Base-by-base conservation (phyloP, 2,113 vertebrate species). In the Perccottus glenii region DNA sequence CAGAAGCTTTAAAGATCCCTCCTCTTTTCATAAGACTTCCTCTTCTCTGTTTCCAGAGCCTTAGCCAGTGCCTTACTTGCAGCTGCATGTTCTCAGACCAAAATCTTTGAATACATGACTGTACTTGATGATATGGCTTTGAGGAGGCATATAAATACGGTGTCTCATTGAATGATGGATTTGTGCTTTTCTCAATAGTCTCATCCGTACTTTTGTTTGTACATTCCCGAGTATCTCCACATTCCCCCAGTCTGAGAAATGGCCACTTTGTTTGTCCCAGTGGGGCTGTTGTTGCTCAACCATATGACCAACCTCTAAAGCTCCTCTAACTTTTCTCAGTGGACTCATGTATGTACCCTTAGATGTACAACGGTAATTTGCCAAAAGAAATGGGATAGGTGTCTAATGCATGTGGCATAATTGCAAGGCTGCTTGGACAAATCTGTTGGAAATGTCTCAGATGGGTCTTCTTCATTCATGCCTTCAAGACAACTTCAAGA, bases 221-320 rank as follows among this genome's bases (percentile, higher is more conserved):
- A 70, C 70, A 77, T 68, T 78, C 74, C 67, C 68, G 77, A 77
- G 77, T 75, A 35, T 71, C 40, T 72, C 43, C 71, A 60, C 77
- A 16, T 70, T 64, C 65, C 15, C 16, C 16, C 15, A 6, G 43
- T 36, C 33, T 60, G 27, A 60, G 27, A 60, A 58, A 55, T 14
- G 9, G 27, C 9, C 19, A 5, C 14, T 45, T 49, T 9, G 42
- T 60, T 51, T 66, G 27, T 59, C 67, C 67, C 43, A 47, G 16
- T 38, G 52, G 46, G 55, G 45, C 32, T 52, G 53, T 33, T 49
- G 49, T 10, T 10, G 35, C 32, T 11, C 45, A 2, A 50, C 45
- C 15, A 44, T 15, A 6, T 5, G 8, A 43, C n/a, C 4, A 32
- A 44, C 57, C 42, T 36, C n/a, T 1, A 27, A 27, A 27, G 19